Base-by-base conservation (phyloP, 1,140 invertebrate genomes). In the Brachionus rubens region DNA sequence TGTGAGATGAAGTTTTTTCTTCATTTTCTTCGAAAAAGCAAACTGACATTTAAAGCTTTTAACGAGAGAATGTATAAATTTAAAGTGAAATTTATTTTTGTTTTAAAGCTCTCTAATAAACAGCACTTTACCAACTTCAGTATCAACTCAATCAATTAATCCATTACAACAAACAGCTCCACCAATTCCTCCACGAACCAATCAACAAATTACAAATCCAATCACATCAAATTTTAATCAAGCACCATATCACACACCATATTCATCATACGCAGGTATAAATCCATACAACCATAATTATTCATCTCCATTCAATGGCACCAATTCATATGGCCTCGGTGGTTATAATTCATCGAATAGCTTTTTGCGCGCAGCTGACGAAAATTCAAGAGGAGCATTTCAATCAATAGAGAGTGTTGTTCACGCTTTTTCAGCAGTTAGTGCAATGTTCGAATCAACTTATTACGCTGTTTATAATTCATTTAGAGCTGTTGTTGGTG, bases 361-460 rank as follows among this genome's bases (percentile, higher is more conserved):
- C 56, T 91, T 94, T 82, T 89, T 91, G 75, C 90, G 92, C 81
- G 88, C 92, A 79, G 92, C 92, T 7, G 92, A 95, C 86, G 92
- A 96, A 80, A 93, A 89, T 80, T 92, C 93, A 0, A 86, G 93
- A 67, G 90, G 90, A 68, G 91, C 94, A 16, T 98, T 98, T 85
- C 90, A 95, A 80, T 94, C 92, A 14, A 92, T 98, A 79, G 93
- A 97, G 85, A 91, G 91, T 76, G 87, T 98, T 76, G 91, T 98
- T 0, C 88, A 90, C 77, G 92, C 94, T 19, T 92, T 96, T 81
- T 90, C 90, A 26, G 94, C 94, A 54, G 89, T 98, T 9, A 92
- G 93, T 24, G 93, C 95, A 88, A 96, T 98, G 91, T 84, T 98
- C 33, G 95, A 97, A 81, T 96, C 93, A 14, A 96, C 94, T 77